A percentile compares a stretch with the other conserved stretches of the same genome.
These are phyloP conservation scores for Catamblyrhynchus diadema DNA, from an alignment of 2,797 vertebrate genomes.

Conservation along the genomic window DNA sequence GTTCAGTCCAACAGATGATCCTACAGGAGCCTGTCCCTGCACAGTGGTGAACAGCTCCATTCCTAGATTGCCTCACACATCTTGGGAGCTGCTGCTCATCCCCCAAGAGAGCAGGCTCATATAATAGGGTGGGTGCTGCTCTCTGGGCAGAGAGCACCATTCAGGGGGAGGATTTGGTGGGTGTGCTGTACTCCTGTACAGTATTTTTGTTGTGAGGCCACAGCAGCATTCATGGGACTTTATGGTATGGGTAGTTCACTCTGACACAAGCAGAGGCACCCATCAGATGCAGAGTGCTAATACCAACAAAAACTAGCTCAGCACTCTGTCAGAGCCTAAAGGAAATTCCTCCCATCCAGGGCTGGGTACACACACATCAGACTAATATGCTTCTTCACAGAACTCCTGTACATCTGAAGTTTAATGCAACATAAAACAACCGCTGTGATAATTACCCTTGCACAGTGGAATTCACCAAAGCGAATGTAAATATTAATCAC, in stretches of 20 bases:
- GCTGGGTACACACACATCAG: neutral
- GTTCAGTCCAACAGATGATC: neutral
- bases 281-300: neutral
- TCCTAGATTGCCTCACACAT: rapidly evolving
- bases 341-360: neutral
- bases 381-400: neutral
- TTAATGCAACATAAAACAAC: neutral
- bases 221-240: neutral
- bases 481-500: neutral
- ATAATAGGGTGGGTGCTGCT: neutral
- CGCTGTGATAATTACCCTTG: neutral
- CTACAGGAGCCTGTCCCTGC: neutral
- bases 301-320: neutral
- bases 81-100: neutral
- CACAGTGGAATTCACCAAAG: neutral
- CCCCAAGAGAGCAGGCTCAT: rapidly evolving
- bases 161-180: neutral
- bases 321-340: neutral
- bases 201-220: neutral
- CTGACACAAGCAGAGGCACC: neutral
- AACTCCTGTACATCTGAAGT: neutral
- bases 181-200: neutral
- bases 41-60: neutral
- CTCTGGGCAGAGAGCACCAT: neutral
- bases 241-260: rapidly evolving